phyloP scores from a whole-genome alignment of 2,888 invertebrate genomes.

The Drosophila neonasuta region DNA sequence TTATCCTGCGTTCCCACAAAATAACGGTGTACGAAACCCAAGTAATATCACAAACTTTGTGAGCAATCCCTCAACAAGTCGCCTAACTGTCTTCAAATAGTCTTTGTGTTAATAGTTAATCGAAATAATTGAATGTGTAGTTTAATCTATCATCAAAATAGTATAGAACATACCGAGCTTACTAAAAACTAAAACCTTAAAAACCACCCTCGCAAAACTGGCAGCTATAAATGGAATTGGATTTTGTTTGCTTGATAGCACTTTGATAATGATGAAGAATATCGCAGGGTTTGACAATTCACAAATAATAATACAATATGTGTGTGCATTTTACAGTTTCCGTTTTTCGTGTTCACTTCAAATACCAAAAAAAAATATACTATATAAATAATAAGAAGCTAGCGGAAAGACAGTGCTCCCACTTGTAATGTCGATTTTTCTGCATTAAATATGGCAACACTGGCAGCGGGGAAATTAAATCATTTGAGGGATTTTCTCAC shows the following conservation, averaged over 20 bases:
- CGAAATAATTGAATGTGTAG: not conserved
- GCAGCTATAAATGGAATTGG: not conserved
- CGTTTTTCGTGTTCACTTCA: not conserved
- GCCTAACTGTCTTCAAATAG: not conserved
- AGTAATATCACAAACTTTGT: conserved; percentile 1
- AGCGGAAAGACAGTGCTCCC: no score
- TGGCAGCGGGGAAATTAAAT: not conserved
- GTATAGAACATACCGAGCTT: conserved; percentile 31
- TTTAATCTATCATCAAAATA: not conserved
- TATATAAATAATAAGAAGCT: not conserved
- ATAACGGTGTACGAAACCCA: conserved; percentile 22
- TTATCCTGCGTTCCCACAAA: conserved; percentile 9
- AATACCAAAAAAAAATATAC: not conserved
- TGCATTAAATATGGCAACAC: not conserved
- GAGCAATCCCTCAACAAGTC: conserved; percentile 2
- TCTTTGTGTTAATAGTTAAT: conserved; percentile 4
- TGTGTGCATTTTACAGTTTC: not conserved
- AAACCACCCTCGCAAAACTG: not conserved
- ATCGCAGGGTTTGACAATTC: not conserved
- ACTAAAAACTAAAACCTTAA: conserved; percentile 4
- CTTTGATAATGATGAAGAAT: not conserved
- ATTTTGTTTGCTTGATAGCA: not conserved
- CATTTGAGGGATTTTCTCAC: conserved; percentile 2
- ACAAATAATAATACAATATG: not conserved
- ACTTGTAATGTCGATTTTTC: not conserved